A percentile compares a stretch with the other conserved stretches of the same genome.
Conservation (phyloP, 2,113 vertebrate species). For the Nibea albiflora region DNA sequence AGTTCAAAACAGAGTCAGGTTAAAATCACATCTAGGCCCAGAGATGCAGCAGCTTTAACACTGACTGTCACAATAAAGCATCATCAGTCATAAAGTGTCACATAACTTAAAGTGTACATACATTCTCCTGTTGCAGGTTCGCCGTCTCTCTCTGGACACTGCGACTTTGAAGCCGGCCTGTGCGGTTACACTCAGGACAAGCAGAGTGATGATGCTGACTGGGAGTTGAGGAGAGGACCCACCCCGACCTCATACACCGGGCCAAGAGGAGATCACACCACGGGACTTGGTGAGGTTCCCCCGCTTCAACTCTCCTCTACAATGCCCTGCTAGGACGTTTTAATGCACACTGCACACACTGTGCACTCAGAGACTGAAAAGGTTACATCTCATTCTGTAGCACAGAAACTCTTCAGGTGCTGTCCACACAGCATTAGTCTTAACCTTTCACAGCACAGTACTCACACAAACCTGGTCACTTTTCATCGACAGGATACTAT, state of each 20-base stretch:
- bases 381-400: not conserved
- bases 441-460: not conserved
- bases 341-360: not conserved
- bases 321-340: not conserved
- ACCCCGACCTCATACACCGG: constrained; percentile 97
- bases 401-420: not conserved
- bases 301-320: not conserved
- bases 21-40: too few species aligned
- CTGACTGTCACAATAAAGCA: not conserved
- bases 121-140: constrained; percentile 73
- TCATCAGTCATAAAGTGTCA: not conserved
- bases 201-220: constrained; percentile 83
- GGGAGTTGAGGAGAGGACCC: constrained; percentile 88
- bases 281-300: constrained; percentile 91
- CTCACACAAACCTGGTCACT: not conserved
- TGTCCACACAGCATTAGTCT: not conserved
- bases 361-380: not conserved
- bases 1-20: not conserved
- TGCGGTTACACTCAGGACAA: constrained; percentile 91
- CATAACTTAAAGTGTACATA: too few species aligned
- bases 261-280: constrained; percentile 93
- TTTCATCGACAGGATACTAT: constrained; percentile 88
- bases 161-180: constrained; percentile 91
- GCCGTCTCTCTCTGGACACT: constrained; percentile 84
- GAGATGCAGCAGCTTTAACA: not conserved